These are phyloP conservation scores for Pammene aurita DNA, from an alignment of 2,888 invertebrate genomes.

Conservation along the genomic window DNA sequence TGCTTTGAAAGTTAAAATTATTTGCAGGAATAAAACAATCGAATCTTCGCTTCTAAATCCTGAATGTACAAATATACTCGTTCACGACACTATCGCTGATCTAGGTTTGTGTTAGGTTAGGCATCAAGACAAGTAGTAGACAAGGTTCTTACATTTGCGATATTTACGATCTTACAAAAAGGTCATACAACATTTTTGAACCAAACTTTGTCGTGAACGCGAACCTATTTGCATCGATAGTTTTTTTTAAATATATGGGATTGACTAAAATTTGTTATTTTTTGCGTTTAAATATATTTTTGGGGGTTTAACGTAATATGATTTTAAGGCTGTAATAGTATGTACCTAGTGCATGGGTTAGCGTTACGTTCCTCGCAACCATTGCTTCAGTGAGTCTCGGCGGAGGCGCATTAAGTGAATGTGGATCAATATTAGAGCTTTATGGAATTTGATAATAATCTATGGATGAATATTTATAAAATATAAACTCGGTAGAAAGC, in stretches of 20 bases:
- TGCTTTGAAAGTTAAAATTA: constrained; percentile 8
- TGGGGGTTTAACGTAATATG: background rate
- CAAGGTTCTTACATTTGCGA: constrained; percentile 52
- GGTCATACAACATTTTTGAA: constrained; percentile 48
- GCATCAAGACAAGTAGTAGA: constrained; percentile 59
- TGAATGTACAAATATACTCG: constrained; percentile 74
- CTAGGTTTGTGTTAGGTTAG: constrained; percentile 65
- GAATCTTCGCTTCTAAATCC: constrained; percentile 71
- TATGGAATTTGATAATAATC: constrained; percentile 84
- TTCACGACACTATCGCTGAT: constrained; percentile 61
- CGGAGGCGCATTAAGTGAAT: constrained; percentile 59
- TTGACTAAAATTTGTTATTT: background rate
- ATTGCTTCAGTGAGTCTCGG: constrained; percentile 32
- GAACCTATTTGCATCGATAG: background rate
- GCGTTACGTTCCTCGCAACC: constrained; percentile 48
- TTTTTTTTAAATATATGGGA: background rate
- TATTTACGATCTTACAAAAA: constrained; percentile 30
- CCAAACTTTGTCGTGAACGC: background rate
- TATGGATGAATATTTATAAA: constrained; percentile 77
- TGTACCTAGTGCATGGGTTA: constrained; percentile 1
- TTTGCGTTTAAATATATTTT: background rate
- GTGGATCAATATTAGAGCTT: constrained; percentile 83
- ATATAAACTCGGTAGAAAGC: constrained; percentile 59
- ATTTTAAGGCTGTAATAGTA: constrained; percentile 4
- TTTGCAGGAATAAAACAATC: constrained; percentile 10